Percentiles rank a stretch among this genome's conserved stretches.
These are phyloP conservation scores for Oryzias javanicus DNA, from an alignment of 2,113 vertebrate genomes.

Conservation along the genomic window DNA sequence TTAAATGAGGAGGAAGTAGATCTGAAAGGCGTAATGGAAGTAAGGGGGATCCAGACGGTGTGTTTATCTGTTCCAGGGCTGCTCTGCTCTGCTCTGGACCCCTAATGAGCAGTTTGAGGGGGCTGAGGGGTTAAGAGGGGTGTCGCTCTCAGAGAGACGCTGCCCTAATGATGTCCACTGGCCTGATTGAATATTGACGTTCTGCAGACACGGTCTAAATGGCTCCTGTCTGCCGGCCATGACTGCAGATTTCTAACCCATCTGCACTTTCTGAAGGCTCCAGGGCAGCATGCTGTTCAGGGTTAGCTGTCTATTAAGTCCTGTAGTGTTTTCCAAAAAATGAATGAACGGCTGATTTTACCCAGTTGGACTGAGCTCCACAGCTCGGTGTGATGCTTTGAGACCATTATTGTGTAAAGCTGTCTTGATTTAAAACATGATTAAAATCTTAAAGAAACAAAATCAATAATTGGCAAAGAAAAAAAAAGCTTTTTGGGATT, in stretches of 20 bases:
- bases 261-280: slow-evolving; percentile 29
- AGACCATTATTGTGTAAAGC: too few relatives aligned
- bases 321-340: too few relatives aligned
- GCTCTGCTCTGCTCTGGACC: slow-evolving; percentile 30
- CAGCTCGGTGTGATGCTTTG: too few relatives aligned
- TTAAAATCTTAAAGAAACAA: too few relatives aligned
- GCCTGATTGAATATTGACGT: slow-evolving; percentile 79
- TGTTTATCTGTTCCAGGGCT: slow-evolving; percentile 8
- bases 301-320: too few relatives aligned
- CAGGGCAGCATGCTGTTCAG: too few relatives aligned
- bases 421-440: too few relatives aligned
- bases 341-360: too few relatives aligned
- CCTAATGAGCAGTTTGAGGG: slow-evolving; percentile 10
- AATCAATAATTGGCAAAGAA: too few relatives aligned
- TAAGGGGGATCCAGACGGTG: slow-evolving; percentile 5
- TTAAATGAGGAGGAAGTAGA: slow-evolving; percentile 9
- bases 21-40: slow-evolving; percentile 26
- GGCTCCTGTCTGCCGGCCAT: slow-evolving; percentile 42
- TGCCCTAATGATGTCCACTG: slow-evolving; percentile 64
- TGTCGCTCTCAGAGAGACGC: slow-evolving; percentile 53
- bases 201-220: slow-evolving; percentile 60
- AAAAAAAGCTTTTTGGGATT: too few relatives aligned
- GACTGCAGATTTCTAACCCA: slow-evolving; percentile 34
- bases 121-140: slow-evolving; percentile 49
- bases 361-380: too few relatives aligned